Conservation (phyloP, 2,888 invertebrate genomes). For the Petrolisthes cinctipes region DNA sequence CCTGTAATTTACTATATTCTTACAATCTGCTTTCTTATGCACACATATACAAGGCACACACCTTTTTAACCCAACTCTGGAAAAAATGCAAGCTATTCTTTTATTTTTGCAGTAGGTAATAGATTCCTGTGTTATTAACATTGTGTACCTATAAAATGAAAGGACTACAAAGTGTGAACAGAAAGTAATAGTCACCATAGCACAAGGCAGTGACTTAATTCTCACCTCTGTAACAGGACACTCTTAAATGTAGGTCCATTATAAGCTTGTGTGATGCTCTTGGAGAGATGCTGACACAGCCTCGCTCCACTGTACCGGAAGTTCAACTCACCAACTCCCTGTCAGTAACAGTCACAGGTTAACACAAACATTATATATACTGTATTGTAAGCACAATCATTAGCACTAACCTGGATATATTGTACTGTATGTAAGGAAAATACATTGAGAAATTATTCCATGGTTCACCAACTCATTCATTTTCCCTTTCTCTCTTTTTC, state of each 20-base stretch:
- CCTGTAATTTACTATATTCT: too few species aligned
- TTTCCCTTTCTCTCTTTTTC: neutral
- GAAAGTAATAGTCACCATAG: neutral
- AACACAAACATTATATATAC: too few species aligned
- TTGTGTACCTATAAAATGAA: neutral
- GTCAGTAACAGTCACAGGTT: neutral
- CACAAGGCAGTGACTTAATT: neutral
- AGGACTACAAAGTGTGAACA: neutral
- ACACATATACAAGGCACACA: too few species aligned
- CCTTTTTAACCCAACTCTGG: too few species aligned
- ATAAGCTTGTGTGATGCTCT: slow-evolving; percentile 52
- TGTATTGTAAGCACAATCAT: too few species aligned
- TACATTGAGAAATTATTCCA: too few species aligned
- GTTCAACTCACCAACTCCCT: slow-evolving; percentile 64
- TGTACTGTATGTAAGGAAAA: too few species aligned
- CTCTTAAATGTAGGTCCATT: slow-evolving; percentile 48
- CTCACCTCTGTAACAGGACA: slow-evolving; percentile 42
- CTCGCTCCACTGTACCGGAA: slow-evolving; percentile 62
- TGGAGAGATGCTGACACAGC: slow-evolving; percentile 61
- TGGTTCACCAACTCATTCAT: neutral
- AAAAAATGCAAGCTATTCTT: too few species aligned
- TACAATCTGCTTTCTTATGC: too few species aligned
- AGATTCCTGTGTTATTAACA: neutral
- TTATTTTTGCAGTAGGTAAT: too few species aligned
- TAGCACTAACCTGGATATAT: too few species aligned